Evolutionary conservation across 2,888 invertebrate species (phyloP), one percentile per base, ranked within the genome.

Genomic region (Ennomos fuscantarius): DNA sequence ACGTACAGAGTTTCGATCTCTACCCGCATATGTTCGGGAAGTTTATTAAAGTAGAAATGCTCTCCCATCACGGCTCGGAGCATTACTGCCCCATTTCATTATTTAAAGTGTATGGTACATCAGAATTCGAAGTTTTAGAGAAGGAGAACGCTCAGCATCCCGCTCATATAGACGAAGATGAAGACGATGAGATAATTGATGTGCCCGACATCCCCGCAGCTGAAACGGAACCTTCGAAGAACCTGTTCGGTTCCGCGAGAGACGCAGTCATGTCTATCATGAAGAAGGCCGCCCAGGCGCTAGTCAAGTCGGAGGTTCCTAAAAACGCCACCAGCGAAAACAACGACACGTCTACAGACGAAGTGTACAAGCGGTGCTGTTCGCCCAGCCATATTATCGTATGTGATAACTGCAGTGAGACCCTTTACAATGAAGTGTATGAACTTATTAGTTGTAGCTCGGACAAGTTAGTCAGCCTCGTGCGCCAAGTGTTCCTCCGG

Each of bases 31-130:
- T 96, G 12, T 98, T 98, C 84, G 97, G 97, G 24, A 98, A 98
- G 85, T 97, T 96, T 81, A 95, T 98, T 45, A 97, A 97, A 80
- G 95, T 97, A 0, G 99, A 99, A 76, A 93, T 99, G 76, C 94
- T 97, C 63, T 97, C 98, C 37, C 98, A 99, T 84, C 97, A 99
- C 83, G 99, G 99, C 13, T 95, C 96, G 8, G 99, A 99, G 85
- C 99, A 99, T 83, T 99, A 97, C 83, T 99, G 99, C 81, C 99
- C 99, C 0, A 93, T 99, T 64, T 99, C 98, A n/a, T 93, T 99
- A 47, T 97, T 99, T 83, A 95, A 97, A 61, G 97, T 98, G 1
- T 98, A 96, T 79, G 99, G 99, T 12, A 97, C 97, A 1, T 98
- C 97, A 10, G 98, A 98, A 79, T 97, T 96, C 79, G 97, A 97